phyloP scores from a whole-genome alignment of 2,888 invertebrate species.

The Yponomeuta plumbellus region DNA sequence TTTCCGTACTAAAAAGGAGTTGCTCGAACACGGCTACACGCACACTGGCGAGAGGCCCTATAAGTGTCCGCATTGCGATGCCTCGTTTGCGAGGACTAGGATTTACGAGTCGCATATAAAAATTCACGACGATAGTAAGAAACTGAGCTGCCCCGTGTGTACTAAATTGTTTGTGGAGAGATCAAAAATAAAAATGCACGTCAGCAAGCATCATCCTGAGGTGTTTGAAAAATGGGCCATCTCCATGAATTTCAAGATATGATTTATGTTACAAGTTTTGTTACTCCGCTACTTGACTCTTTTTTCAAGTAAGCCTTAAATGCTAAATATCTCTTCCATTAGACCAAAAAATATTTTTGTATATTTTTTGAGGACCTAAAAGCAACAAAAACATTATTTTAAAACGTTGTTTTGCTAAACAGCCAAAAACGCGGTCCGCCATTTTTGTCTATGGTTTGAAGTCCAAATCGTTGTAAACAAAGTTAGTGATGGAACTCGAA shows the following conservation, averaged over 20 bases:
- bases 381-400: too few relatives aligned
- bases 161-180: background rate
- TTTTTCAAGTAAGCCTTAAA: too few relatives aligned
- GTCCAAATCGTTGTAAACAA: too few relatives aligned
- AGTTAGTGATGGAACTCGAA: too few relatives aligned
- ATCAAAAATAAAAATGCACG: background rate
- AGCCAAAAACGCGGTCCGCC: too few relatives aligned
- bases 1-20: constrained; percentile 28
- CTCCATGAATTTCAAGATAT: background rate
- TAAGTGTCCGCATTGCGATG: constrained; percentile 11
- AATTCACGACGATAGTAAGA: constrained; percentile 8
- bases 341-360: too few relatives aligned
- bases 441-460: too few relatives aligned
- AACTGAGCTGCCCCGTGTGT: constrained; percentile 3
- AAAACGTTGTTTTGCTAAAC: too few relatives aligned
- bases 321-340: too few relatives aligned
- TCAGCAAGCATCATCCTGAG: constrained; percentile 10
- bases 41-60: constrained; percentile 12
- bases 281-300: too few relatives aligned
- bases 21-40: background rate
- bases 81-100: background rate
- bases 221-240: constrained; percentile 8
- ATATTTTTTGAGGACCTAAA: too few relatives aligned
- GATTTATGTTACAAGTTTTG: too few relatives aligned
- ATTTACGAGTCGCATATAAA: constrained; percentile 9